A percentile compares a stretch with the other conserved stretches of the same genome.
These are phyloP conservation scores for Eidolon helvum DNA, from an alignment of 2,113 vertebrate genomes.

Conservation along the genomic window DNA sequence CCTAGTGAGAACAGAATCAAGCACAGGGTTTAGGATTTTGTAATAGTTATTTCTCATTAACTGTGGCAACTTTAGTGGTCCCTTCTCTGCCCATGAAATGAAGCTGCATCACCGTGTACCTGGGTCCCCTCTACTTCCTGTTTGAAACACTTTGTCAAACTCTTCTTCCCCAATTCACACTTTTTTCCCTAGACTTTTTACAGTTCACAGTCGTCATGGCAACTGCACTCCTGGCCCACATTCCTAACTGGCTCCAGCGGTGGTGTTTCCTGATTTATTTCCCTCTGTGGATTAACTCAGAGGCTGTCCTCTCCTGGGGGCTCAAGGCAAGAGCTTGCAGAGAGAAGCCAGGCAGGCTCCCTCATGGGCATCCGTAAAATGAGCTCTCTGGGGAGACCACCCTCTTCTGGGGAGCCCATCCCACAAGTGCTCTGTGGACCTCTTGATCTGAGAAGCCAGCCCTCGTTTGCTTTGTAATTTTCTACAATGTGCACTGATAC, in stretches of 20 bases:
- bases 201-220: neutral
- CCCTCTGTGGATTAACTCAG: neutral
- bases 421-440: rapidly evolving
- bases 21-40: neutral
- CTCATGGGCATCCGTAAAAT: neutral
- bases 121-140: neutral
- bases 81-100: neutral
- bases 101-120: neutral
- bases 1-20: neutral
- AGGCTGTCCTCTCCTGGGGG: neutral
- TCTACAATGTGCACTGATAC: neutral
- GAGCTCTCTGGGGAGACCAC: neutral
- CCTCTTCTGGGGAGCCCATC: neutral
- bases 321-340: neutral
- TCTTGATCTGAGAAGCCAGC: neutral
- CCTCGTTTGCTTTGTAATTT: neutral
- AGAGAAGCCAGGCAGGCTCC: neutral
- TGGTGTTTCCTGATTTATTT: neutral
- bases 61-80: neutral
- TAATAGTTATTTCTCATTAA: neutral
- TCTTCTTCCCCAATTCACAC: neutral
- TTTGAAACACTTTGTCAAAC: neutral
- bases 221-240: neutral
- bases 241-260: neutral
- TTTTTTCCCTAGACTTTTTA: neutral